These are phyloP conservation scores for Micronisus gabar DNA, from an alignment of 2,113 vertebrate genomes.

Conservation along the genomic window DNA sequence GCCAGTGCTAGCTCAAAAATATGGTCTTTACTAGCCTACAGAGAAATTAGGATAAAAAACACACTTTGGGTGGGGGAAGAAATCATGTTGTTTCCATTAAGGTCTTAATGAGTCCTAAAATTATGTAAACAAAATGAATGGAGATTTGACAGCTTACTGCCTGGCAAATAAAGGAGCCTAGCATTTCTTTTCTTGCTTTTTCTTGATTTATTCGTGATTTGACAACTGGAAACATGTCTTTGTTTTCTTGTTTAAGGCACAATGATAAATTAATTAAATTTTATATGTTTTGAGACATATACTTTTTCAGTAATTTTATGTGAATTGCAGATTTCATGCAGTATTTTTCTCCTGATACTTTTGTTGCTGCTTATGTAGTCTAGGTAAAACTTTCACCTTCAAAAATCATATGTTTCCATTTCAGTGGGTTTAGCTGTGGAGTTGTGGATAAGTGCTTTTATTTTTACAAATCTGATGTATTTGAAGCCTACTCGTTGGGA, in stretches of 20 bases:
- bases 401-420: neutral
- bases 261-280: conserved; percentile 1
- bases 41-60: conserved; percentile 65
- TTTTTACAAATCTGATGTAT: neutral
- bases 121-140: conserved; percentile 74
- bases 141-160: conserved; percentile 76
- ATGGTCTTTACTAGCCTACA: conserved; percentile 65
- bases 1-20: conserved; percentile 68
- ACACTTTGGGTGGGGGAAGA: conserved; percentile 41
- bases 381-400: neutral
- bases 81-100: conserved; percentile 84
- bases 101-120: conserved; percentile 76
- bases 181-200: conserved; percentile 25
- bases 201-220: conserved; percentile 25
- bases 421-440: neutral
- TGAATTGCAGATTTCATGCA: neutral
- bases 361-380: neutral
- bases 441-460: neutral
- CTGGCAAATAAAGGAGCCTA: conserved; percentile 54
- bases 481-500: neutral
- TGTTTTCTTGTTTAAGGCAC: conserved; percentile 15
- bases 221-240: conserved; percentile 47
- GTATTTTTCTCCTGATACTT: neutral
- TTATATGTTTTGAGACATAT: neutral
- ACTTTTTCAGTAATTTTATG: neutral